Conservation (phyloP, 1,140 invertebrate genomes). For the Caenorhabditis latens region DNA sequence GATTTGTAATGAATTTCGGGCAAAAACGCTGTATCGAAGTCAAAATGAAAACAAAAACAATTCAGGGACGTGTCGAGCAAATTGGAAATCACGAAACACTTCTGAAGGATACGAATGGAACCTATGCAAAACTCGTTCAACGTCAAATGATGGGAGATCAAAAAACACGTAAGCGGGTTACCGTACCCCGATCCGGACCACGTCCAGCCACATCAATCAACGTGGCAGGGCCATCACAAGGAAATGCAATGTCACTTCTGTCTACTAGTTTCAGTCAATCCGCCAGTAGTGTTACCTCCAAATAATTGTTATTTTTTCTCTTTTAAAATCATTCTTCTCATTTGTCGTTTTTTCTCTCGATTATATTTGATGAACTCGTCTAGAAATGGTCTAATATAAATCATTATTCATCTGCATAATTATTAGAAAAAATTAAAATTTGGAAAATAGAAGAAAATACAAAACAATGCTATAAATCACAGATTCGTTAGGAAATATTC, state of each 20-base stretch:
- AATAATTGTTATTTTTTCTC: no score
- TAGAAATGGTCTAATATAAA: no score
- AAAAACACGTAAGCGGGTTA: slow-evolving; percentile 31
- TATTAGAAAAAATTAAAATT: no score
- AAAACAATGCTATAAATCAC: no score
- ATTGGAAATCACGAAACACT: slow-evolving; percentile 64
- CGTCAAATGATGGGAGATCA: slow-evolving; percentile 65
- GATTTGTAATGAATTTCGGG: background rate
- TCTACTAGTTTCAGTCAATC: slow-evolving; percentile 62
- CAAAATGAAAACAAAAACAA: background rate
- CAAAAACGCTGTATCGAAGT: background rate
- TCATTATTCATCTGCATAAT: no score
- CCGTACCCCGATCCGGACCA: slow-evolving; percentile 36
- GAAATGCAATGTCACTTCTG: slow-evolving; percentile 59
- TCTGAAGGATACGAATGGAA: slow-evolving; percentile 54
- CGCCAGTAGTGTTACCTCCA: slow-evolving; percentile 55
- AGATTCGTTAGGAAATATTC: no score
- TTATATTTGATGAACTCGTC: no score
- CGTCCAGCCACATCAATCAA: slow-evolving; percentile 17
- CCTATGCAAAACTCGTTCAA: slow-evolving; percentile 60
- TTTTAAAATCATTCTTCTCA: no score
- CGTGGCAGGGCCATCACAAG: slow-evolving; percentile 49
- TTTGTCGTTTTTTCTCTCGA: no score
- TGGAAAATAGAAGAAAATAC: no score
- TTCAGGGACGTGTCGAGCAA: slow-evolving; percentile 60